Evolutionary conservation across 1,140 invertebrate species (phyloP), one percentile per base, ranked within the genome.

Genomic region (Eriosoma lanigerum): DNA sequence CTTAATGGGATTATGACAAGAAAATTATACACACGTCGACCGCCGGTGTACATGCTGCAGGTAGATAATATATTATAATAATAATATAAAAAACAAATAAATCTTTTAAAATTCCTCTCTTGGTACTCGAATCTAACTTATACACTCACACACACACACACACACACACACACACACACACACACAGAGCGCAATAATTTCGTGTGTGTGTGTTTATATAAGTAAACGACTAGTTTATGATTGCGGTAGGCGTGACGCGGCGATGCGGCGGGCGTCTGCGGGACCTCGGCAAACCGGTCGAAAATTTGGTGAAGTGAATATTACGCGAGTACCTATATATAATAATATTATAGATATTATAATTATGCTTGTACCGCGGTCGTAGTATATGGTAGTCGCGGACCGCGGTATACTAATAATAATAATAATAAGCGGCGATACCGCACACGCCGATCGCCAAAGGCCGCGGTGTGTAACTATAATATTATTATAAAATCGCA

Each of bases 1-100:
- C 56, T 62, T 78, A 78, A 78, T 78, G 75, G 75, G 54, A 78
- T 78, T 78, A 78, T 78, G 75, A 78, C 75, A 78, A 62, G 48
- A 52, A 72, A 72, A 72, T 72, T 72, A 72, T 72, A 72, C 26
- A 29, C 46, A 21, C 24, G 46, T 50, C 46, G 24, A 46, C 64
- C 64, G 38, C 32, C 1, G 8, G 21, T 1, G 21, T 70, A 66
- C 21, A 26, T 26, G 13, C 4, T 13, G 9, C 2, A 5, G 17
- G 19, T 54, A n/a, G 3, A 52, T 17, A 52, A n/a, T 38, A 64
- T 38, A 64, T 46, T 44, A 21, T 64, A 68, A 48, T 29, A 46
- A 62, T 46, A 78, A 46, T 46, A 46, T 78, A 78, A 78, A n/a
- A 78, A 78, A 78, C 75, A 62, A 78, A 78, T 60, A 78, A 60